Evolutionary conservation across 2,113 vertebrate genomes (phyloP).

Genomic region (Mormyrus iriodes): DNA sequence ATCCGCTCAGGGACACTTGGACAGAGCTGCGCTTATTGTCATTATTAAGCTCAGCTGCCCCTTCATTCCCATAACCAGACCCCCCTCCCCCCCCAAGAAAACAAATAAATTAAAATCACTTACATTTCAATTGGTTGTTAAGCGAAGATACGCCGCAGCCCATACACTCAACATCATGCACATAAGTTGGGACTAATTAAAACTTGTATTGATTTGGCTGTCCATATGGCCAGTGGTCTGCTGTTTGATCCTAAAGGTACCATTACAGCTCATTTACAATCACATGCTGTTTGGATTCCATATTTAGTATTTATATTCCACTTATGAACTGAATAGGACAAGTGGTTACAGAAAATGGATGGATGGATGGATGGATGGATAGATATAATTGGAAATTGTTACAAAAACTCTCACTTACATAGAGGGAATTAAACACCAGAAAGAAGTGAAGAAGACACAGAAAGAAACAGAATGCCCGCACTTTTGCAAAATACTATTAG

Average conservation of each 20-base stretch:
- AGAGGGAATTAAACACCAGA: background rate
- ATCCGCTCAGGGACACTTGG: background rate
- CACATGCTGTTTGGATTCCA: background rate
- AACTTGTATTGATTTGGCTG: conserved; percentile 5
- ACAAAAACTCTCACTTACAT: background rate
- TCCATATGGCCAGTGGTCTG: background rate
- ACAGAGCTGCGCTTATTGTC: background rate
- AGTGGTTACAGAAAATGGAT: background rate
- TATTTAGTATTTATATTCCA: background rate
- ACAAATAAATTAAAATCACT: background rate
- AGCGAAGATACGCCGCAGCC: background rate
- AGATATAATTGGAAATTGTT: background rate
- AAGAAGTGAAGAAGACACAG: background rate
- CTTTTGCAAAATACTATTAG: background rate
- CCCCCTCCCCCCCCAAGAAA: background rate
- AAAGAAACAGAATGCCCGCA: background rate
- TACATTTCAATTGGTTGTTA: background rate
- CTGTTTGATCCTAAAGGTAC: background rate
- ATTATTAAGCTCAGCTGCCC: background rate
- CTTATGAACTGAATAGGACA: background rate
- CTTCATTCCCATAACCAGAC: background rate
- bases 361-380: background rate
- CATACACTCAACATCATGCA: background rate
- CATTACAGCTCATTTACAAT: background rate
- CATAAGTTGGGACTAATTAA: conserved; percentile 12